Conservation (phyloP, 2,888 invertebrate species). For the Hypomecis atomaria region DNA sequence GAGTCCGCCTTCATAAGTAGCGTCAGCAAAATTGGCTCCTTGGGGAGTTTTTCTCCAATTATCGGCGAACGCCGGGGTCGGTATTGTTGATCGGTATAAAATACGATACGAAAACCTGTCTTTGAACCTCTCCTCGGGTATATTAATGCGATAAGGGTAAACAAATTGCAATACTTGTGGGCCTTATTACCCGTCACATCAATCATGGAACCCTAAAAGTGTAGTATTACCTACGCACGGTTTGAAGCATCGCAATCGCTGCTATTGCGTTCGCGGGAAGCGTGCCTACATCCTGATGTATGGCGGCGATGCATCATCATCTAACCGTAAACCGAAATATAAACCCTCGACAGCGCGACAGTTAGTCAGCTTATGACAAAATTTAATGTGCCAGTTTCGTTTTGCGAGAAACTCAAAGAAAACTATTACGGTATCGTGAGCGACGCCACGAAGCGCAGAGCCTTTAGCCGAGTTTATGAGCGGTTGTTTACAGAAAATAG, state of each 20-base stretch:
- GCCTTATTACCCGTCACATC: slow-evolving; percentile 83
- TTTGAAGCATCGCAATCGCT: slow-evolving; percentile 53
- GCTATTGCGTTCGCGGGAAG: slow-evolving; percentile 34
- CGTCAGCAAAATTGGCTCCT: slow-evolving; percentile 78
- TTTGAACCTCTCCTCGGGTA: slow-evolving; percentile 64
- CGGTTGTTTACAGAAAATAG: slow-evolving; percentile 75
- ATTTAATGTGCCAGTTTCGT: slow-evolving; percentile 16
- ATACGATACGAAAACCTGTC: slow-evolving; percentile 72
- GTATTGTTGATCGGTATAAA: slow-evolving; percentile 78
- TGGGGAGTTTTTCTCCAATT: slow-evolving; percentile 77
- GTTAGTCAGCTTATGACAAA: slow-evolving; percentile 25
- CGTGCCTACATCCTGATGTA: slow-evolving; percentile 34
- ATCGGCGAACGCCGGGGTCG: slow-evolving; percentile 70
- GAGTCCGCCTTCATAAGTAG: slow-evolving; percentile 56
- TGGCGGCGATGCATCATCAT: slow-evolving; percentile 33
- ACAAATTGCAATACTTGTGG: slow-evolving; percentile 83
- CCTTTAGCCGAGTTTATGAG: slow-evolving; percentile 72
- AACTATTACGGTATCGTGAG: slow-evolving; percentile 48
- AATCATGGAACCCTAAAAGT: slow-evolving; percentile 77
- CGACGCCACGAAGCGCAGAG: slow-evolving; percentile 56
- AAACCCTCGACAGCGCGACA: slow-evolving; percentile 25
- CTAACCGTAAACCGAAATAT: slow-evolving; percentile 31
- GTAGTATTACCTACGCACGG: slow-evolving; percentile 65
- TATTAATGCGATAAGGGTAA: slow-evolving; percentile 80
- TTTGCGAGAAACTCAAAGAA: slow-evolving; percentile 20